Conservation (phyloP, 2,888 invertebrate species). For the Arrhopalites spinosus region DNA sequence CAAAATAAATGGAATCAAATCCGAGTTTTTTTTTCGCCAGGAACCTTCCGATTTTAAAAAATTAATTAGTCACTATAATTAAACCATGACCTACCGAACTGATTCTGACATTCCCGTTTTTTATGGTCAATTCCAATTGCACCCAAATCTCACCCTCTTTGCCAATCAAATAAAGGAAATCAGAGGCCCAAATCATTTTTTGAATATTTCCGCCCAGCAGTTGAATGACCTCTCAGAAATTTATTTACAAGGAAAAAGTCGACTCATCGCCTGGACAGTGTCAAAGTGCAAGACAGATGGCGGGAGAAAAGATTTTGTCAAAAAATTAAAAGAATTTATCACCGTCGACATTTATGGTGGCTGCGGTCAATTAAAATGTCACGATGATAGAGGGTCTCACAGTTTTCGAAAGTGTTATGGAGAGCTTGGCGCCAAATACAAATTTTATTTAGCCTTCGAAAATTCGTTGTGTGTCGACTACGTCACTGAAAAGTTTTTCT, state of each 20-base stretch:
- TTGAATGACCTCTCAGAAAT: background rate
- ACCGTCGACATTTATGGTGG: slow-evolving; percentile 54
- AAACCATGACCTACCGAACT: slow-evolving; percentile 49
- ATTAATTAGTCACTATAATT: too few species aligned
- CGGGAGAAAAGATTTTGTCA: slow-evolving; percentile 48
- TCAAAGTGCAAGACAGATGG: slow-evolving; percentile 51
- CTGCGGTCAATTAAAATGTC: slow-evolving; percentile 41
- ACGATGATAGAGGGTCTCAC: slow-evolving; percentile 1
- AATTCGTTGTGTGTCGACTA: slow-evolving; percentile 45
- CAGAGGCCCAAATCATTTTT: too few species aligned
- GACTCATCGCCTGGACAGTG: slow-evolving; percentile 54
- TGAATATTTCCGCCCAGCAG: background rate
- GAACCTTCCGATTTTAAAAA: too few species aligned
- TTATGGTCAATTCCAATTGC: background rate
- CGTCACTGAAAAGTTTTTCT: slow-evolving; percentile 44
- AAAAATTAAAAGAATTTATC: slow-evolving; percentile 50
- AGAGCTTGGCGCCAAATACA: slow-evolving; percentile 52
- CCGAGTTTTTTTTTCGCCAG: too few species aligned
- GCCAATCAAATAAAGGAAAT: too few species aligned
- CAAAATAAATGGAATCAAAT: too few species aligned
- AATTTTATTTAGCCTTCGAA: slow-evolving; percentile 45
- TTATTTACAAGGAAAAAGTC: background rate
- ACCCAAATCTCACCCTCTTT: background rate
- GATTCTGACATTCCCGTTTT: slow-evolving; percentile 29
- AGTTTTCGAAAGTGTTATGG: too few species aligned